These are phyloP conservation scores for Centropus unirufus DNA, from an alignment of 2,113 vertebrate genomes.

Conservation along the genomic window DNA sequence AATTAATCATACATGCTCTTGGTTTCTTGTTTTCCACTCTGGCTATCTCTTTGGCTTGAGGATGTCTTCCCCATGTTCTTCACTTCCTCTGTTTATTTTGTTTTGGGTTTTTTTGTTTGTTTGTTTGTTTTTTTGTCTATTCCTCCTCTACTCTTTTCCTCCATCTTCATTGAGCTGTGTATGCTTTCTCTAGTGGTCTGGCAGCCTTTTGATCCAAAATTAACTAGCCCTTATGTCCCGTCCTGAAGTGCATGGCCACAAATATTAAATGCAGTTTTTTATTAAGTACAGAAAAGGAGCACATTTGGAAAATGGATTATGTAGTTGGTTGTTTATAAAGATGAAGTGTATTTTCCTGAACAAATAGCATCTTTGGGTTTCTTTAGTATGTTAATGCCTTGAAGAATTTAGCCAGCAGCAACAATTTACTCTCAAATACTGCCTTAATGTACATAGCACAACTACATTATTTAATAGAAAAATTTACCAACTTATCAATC, in stretches of 20 bases:
- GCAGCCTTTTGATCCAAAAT: neutral
- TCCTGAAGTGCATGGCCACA: neutral
- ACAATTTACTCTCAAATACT: neutral
- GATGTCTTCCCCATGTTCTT: rapidly evolving
- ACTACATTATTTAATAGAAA: neutral
- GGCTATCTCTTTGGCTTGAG: neutral
- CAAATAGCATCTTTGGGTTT: neutral
- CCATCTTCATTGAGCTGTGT: neutral
- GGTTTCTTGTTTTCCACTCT: neutral
- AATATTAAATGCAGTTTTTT: neutral
- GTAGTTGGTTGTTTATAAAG: neutral
- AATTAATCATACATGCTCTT: neutral
- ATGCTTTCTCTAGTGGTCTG: neutral
- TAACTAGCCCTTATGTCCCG: neutral
- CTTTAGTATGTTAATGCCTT: neutral
- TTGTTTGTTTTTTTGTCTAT: rapidly evolving
- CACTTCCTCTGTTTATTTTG: no score
- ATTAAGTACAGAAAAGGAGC: neutral
- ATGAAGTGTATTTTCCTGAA: neutral
- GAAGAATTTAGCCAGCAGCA: neutral
- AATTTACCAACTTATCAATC: neutral
- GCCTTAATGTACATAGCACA: neutral
- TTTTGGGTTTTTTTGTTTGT: no score
- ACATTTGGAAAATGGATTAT: neutral
- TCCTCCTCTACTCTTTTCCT: neutral